Evolutionary conservation across 2,888 invertebrate genomes (phyloP).

Genomic region (Trissolcus japonicus): DNA sequence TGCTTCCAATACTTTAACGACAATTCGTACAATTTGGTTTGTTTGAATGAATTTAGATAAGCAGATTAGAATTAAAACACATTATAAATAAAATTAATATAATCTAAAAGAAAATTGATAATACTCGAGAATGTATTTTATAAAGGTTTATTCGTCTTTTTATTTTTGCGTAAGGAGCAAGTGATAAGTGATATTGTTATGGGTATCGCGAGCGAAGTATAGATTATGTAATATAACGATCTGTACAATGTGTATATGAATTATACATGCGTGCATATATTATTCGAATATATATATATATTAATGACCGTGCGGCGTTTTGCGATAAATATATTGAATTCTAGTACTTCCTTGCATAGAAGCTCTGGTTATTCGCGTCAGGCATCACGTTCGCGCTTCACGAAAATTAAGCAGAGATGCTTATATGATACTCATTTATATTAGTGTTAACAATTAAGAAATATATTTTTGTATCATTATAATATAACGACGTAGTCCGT

Average conservation of each 20-base stretch:
- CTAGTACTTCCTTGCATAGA: constrained; percentile 70
- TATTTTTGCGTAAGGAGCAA: constrained; percentile 73
- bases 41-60: constrained; percentile 67
- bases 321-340: constrained; percentile 59
- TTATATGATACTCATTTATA: constrained; percentile 76
- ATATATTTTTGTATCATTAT: constrained; percentile 77
- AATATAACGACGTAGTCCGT: constrained; percentile 67
- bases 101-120: constrained; percentile 67
- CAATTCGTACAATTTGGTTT: constrained; percentile 72
- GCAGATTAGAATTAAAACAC: constrained; percentile 60
- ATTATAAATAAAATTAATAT: constrained; percentile 54
- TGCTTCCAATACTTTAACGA: constrained; percentile 75
- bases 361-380: constrained; percentile 76
- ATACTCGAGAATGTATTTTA: constrained; percentile 76
- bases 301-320: constrained; percentile 57
- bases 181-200: constrained; percentile 76
- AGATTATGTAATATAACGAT: constrained; percentile 44
- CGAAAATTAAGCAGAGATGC: constrained; percentile 69
- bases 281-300: constrained; percentile 45
- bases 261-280: constrained; percentile 43
- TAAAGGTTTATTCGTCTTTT: constrained; percentile 76
- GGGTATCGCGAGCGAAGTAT: constrained; percentile 63
- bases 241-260: constrained; percentile 45
- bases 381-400: constrained; percentile 74
- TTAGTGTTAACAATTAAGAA: constrained; percentile 76